A percentile compares a stretch with the other conserved stretches of the same genome.
Conservation (phyloP, 2,113 vertebrate genomes). For the Coracopsis vasa region DNA sequence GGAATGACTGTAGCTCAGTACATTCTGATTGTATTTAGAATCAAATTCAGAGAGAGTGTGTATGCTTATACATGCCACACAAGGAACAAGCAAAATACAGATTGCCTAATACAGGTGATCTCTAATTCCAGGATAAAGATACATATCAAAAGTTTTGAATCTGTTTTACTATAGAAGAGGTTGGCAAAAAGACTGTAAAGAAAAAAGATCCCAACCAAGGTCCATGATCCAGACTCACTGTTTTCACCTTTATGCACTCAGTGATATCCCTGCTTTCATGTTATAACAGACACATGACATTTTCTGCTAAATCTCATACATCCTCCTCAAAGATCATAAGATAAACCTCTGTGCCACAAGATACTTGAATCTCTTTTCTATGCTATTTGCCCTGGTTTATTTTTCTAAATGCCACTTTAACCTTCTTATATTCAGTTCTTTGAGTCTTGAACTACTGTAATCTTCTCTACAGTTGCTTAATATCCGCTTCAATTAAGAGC, state of each 20-base stretch:
- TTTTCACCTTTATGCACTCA: background rate
- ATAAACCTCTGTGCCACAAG: conserved; percentile 8
- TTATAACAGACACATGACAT: conserved; percentile 19
- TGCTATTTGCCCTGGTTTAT: conserved; percentile 29
- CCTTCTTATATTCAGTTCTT: conserved; percentile 31
- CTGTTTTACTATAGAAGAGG: background rate
- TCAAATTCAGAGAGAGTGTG: background rate
- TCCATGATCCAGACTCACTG: background rate
- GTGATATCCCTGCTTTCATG: background rate
- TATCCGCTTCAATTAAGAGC: conserved; percentile 35
- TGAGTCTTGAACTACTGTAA: conserved; percentile 11
- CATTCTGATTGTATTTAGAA: background rate
- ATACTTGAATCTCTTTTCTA: conserved; percentile 18
- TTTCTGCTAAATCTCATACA: conserved; percentile 33
- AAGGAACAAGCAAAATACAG: background rate
- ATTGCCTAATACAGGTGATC: background rate
- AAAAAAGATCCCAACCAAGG: background rate
- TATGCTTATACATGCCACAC: background rate
- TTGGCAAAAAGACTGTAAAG: background rate
- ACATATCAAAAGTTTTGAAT: background rate
- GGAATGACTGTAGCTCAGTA: background rate
- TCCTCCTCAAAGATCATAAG: conserved; percentile 5
- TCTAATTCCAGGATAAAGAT: background rate
- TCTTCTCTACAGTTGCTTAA: conserved; percentile 22
- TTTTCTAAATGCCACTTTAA: conserved; percentile 47